Evolutionary conservation across 2,888 invertebrate genomes (phyloP).

Genomic region (Xanthorhoe spadicearia): DNA sequence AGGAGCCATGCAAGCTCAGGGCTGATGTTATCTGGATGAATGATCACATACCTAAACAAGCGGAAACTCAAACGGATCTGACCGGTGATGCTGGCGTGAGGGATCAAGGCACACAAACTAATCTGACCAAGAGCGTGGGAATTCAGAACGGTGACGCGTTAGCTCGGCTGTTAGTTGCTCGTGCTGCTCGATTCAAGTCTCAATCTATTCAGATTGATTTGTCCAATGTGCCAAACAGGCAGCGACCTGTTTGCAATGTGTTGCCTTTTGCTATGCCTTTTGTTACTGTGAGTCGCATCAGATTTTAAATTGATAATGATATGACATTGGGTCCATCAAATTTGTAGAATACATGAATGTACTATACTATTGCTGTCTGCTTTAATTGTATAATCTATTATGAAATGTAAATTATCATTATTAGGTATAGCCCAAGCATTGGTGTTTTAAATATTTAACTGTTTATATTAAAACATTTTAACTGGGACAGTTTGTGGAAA

Average conservation of each 20-base stretch:
- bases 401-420: not conserved
- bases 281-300: not conserved
- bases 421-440: not conserved
- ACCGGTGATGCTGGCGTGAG: not conserved
- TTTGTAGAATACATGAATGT: not conserved
- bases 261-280: not conserved
- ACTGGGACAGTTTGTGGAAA: not conserved
- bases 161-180: not conserved
- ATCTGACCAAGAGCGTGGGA: not conserved
- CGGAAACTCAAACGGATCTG: constrained; percentile 3
- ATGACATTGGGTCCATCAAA: not conserved
- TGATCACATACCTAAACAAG: not conserved
- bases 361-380: not conserved
- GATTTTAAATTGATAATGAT: not conserved
- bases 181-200: not conserved
- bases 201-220: not conserved
- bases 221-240: not conserved
- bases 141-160: not conserved
- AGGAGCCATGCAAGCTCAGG: not conserved
- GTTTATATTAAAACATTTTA: not conserved
- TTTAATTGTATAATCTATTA: not conserved
- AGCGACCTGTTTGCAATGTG: not conserved
- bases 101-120: not conserved
- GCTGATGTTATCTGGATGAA: not conserved
- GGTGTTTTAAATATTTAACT: not conserved